These are phyloP conservation scores for Agapostemon virescens DNA, from an alignment of 2,888 invertebrate species.

Conservation along the genomic window DNA sequence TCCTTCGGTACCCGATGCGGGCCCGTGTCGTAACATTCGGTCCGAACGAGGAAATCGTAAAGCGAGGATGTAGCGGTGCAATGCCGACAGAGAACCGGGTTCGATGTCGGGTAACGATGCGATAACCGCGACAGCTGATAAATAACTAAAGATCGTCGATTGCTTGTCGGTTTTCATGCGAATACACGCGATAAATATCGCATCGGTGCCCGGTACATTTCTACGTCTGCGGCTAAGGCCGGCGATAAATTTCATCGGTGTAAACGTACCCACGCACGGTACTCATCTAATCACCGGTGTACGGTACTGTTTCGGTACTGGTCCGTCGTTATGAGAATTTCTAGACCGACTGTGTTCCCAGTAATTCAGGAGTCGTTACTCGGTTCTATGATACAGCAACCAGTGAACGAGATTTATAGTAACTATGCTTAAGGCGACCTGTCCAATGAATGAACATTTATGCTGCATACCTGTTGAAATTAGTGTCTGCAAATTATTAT, in stretches of 20 bases:
- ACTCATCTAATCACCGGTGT: conserved; percentile 20
- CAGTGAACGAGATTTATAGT: not conserved
- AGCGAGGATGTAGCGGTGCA: conserved; percentile 48
- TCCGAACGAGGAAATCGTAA: conserved; percentile 54
- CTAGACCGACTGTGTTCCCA: not conserved
- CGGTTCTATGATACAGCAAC: not conserved
- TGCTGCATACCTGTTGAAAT: too few species aligned
- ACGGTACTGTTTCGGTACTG: conserved; percentile 3
- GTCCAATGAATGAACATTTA: too few species aligned
- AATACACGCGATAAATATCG: conserved; percentile 54
- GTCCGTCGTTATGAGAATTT: not conserved
- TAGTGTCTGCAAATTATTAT: too few species aligned
- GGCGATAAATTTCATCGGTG: conserved; percentile 38
- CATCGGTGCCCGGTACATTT: conserved; percentile 47
- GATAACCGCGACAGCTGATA: conserved; percentile 45
- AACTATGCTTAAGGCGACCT: too few species aligned
- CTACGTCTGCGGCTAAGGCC: conserved; percentile 22
- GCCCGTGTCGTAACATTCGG: conserved; percentile 46
- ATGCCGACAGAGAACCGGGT: conserved; percentile 24
- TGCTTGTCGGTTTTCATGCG: conserved; percentile 54
- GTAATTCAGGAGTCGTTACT: not conserved
- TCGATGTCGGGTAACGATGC: conserved; percentile 50
- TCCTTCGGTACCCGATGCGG: conserved; percentile 23
- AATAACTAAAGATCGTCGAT: conserved; percentile 57
- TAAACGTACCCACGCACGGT: conserved; percentile 8